Percentiles rank a stretch among this genome's conserved stretches.
These are phyloP conservation scores for Burhinus bistriatus DNA, from an alignment of 2,113 vertebrate species.

Conservation along the genomic window DNA sequence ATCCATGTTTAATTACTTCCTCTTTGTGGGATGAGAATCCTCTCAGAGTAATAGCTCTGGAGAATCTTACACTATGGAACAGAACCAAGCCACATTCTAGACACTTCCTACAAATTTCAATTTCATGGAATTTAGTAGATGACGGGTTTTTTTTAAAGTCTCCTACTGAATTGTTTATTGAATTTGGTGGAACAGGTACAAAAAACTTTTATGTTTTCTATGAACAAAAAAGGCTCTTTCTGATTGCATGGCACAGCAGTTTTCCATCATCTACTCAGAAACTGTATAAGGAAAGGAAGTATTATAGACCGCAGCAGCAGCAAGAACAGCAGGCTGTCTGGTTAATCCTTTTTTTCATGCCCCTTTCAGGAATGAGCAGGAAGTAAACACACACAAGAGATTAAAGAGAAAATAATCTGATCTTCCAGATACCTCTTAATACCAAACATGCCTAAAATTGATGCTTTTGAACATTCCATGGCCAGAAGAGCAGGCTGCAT, in stretches of 20 bases:
- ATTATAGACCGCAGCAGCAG: constrained; percentile 47
- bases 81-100: background rate
- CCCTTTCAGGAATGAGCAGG: constrained; percentile 50
- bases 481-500: background rate
- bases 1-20: background rate
- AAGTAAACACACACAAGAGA: constrained; percentile 41
- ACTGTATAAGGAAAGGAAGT: constrained; percentile 62
- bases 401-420: constrained; percentile 46
- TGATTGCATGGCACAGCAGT: background rate
- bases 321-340: background rate
- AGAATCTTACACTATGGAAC: background rate
- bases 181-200: background rate
- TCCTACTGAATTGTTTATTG: background rate
- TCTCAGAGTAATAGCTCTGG: background rate
- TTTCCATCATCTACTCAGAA: background rate
- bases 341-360: constrained; percentile 11
- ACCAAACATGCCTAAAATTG: background rate
- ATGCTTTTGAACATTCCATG: background rate
- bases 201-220: background rate
- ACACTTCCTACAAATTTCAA: background rate
- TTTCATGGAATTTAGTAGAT: background rate
- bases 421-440: constrained; percentile 12
- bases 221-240: background rate
- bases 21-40: background rate
- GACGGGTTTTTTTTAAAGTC: background rate